Conservation (phyloP, 2,797 vertebrate genomes). For the Brachymystax lenok region DNA sequence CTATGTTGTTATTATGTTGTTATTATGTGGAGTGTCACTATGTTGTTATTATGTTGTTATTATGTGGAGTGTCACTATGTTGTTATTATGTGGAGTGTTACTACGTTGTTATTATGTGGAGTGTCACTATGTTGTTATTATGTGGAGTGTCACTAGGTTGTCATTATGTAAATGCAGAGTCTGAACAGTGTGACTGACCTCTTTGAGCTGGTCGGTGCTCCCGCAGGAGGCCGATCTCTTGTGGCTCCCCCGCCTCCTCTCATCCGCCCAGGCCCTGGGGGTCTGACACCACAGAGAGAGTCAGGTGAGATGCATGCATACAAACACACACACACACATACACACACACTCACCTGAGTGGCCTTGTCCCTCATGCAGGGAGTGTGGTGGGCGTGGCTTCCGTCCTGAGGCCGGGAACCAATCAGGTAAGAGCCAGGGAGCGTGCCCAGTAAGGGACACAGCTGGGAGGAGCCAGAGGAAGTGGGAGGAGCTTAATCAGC, state of each 20-base stretch:
- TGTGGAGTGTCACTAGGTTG: not conserved
- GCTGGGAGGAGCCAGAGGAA: slow-evolving; percentile 70
- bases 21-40: no score
- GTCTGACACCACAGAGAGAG: slow-evolving; percentile 75
- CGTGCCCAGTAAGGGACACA: slow-evolving; percentile 87
- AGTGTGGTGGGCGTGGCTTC: slow-evolving; percentile 82
- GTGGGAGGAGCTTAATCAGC: slow-evolving; percentile 38
- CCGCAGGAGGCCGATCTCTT: slow-evolving; percentile 98
- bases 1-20: no score
- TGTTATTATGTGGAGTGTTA: no score
- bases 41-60: no score
- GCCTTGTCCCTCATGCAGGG: slow-evolving; percentile 98
- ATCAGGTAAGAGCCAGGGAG: slow-evolving; percentile 87
- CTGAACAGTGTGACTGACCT: no score
- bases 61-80: no score
- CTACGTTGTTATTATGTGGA: no score
- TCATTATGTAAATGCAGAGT: not conserved
- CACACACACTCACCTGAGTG: slow-evolving; percentile 85
- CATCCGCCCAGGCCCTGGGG: slow-evolving; percentile 98
- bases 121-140: not conserved
- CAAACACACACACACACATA: not conserved
- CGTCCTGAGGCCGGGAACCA: slow-evolving; percentile 95
- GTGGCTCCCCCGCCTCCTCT: slow-evolving; percentile 96
- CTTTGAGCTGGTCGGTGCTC: slow-evolving; percentile 86
- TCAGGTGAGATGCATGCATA: not conserved